Conservation (phyloP, 2,113 vertebrate species). For the Hassar affinis region DNA sequence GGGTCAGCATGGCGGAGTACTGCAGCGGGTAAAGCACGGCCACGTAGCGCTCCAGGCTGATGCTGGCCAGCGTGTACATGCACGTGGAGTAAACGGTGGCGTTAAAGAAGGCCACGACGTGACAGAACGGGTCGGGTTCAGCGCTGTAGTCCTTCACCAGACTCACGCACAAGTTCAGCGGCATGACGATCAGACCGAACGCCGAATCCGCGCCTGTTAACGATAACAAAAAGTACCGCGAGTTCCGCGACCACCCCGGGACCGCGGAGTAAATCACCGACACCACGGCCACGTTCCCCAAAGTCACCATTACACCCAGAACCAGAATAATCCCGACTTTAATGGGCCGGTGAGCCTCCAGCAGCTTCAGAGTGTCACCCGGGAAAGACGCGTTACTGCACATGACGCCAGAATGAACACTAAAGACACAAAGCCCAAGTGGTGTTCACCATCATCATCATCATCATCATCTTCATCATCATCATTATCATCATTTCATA, state of each 20-base stretch:
- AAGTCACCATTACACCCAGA: slow-evolving; percentile 74
- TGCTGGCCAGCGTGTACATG: slow-evolving; percentile 79
- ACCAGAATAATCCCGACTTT: slow-evolving; percentile 73
- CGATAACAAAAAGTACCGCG: slow-evolving; percentile 77
- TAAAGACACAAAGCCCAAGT: not conserved
- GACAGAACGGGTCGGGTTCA: slow-evolving; percentile 72
- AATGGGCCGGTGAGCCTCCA: slow-evolving; percentile 64
- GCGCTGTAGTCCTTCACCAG: slow-evolving; percentile 68
- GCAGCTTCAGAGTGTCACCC: slow-evolving; percentile 33
- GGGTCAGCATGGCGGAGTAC: slow-evolving; percentile 72
- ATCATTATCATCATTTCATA: not conserved
- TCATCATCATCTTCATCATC: too few relatives aligned
- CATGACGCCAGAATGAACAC: not conserved
- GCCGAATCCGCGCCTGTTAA: slow-evolving; percentile 79
- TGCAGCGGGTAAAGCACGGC: slow-evolving; percentile 79
- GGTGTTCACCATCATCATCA: not conserved
- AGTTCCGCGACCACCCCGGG: slow-evolving; percentile 80
- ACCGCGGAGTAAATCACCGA: slow-evolving; percentile 77
- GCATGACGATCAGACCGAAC: slow-evolving; percentile 79
- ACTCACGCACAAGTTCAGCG: slow-evolving; percentile 78
- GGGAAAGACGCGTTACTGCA: slow-evolving; percentile 58
- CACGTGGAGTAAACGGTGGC: slow-evolving; percentile 76
- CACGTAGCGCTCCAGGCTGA: slow-evolving; percentile 78
- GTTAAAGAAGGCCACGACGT: slow-evolving; percentile 77
- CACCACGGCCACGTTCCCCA: slow-evolving; percentile 78